A percentile compares a stretch with the other conserved stretches of the same genome.
Evolutionary conservation across 1,140 invertebrate species (phyloP).

Genomic region (Drosophila erecta): DNA sequence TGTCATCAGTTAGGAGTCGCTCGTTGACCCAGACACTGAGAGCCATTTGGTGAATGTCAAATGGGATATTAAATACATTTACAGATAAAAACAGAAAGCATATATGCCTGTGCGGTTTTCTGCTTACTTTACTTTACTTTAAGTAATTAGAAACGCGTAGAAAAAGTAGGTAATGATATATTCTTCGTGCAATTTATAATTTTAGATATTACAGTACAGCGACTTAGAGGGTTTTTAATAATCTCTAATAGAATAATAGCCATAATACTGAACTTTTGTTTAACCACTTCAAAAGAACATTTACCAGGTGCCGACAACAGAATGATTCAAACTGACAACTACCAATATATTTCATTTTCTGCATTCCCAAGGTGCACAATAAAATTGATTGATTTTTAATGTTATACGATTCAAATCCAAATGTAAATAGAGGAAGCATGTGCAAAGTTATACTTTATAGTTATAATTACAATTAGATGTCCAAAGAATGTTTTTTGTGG

Average conservation of each 20-base stretch:
- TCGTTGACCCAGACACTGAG: conserved; percentile 13
- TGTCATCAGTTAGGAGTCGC: conserved; percentile 9
- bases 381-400: conserved; percentile 2
- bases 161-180: neutral
- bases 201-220: too few species aligned
- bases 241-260: conserved; percentile 19
- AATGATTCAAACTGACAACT: conserved; percentile 19
- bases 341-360: conserved; percentile 8
- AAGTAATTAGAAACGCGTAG: neutral
- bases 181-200: neutral
- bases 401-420: neutral
- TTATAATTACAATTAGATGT: conserved; percentile 22
- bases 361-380: conserved; percentile 19
- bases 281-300: conserved; percentile 20
- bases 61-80: too few species aligned
- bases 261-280: conserved; percentile 31
- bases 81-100: neutral
- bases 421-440: conserved; percentile 5
- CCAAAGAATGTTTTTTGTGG: conserved; percentile 17
- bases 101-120: conserved; percentile 6
- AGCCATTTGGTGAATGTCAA: conserved; percentile 1
- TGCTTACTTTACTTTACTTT: neutral
- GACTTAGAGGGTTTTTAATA: neutral
- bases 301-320: conserved; percentile 6
- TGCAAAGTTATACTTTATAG: conserved; percentile 10